Evolutionary conservation across 2,797 vertebrate genomes (phyloP).

Genomic region (Caiman crocodilus): DNA sequence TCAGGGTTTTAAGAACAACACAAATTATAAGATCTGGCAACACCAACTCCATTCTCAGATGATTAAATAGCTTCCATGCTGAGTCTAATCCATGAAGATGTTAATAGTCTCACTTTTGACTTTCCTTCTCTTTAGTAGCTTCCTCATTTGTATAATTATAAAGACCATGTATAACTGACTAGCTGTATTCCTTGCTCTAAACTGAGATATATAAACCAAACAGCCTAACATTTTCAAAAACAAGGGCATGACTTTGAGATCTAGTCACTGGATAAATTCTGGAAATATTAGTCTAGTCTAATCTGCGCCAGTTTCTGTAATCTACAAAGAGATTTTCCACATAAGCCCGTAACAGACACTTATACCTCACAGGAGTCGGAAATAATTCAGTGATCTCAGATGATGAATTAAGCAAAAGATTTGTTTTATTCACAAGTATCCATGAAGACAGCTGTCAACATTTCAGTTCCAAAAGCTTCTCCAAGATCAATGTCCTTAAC

Average conservation of each 20-base stretch:
- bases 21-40: neutral
- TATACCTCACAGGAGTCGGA: slow-evolving; percentile 25
- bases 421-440: slow-evolving; percentile 40
- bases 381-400: slow-evolving; percentile 58
- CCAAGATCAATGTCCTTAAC: neutral
- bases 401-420: slow-evolving; percentile 43
- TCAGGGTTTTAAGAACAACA: neutral
- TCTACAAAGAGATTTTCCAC: slow-evolving; percentile 29
- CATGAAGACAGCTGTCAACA: slow-evolving; percentile 33
- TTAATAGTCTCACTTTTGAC: neutral
- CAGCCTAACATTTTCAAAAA: neutral
- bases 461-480: slow-evolving; percentile 6
- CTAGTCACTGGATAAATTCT: neutral
- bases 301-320: slow-evolving; percentile 26
- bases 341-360: slow-evolving; percentile 45
- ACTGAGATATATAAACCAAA: neutral
- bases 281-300: neutral
- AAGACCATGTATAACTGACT: neutral
- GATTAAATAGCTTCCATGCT: neutral
- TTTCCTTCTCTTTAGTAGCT: neutral
- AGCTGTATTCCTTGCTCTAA: too few relatives aligned
- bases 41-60: neutral
- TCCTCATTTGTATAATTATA: neutral
- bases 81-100: neutral
- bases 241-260: too few relatives aligned